Conservation (phyloP, 2,113 vertebrate species). For the Pteronura brasiliensis region DNA sequence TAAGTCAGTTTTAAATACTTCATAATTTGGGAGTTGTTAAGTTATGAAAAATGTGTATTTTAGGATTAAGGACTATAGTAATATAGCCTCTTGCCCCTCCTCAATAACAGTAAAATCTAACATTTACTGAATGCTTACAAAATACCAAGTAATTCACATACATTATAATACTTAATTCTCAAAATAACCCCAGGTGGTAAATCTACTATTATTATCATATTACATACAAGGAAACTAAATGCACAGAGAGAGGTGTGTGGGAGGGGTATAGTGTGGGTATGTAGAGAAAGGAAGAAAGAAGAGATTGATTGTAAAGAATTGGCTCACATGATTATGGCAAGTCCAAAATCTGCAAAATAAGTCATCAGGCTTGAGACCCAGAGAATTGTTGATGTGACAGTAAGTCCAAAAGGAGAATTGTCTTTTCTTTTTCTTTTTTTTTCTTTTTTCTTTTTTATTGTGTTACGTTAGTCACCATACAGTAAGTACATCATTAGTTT, state of each 20-base stretch:
- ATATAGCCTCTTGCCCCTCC: background rate
- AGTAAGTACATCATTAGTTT: no score
- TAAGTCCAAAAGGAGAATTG: background rate
- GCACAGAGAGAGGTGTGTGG: background rate
- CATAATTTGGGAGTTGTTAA: background rate
- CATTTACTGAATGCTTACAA: background rate
- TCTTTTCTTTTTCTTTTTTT: background rate
- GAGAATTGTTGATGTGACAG: background rate
- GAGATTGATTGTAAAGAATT: background rate
- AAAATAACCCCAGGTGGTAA: background rate
- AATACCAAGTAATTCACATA: background rate
- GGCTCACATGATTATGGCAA: background rate
- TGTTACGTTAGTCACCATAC: no score
- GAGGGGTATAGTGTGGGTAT: background rate
- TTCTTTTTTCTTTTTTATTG: no score
- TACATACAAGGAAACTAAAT: background rate
- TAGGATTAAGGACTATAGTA: background rate
- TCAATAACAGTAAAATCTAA: background rate
- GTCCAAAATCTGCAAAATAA: background rate
- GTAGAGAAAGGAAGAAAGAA: background rate
- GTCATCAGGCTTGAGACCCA: background rate
- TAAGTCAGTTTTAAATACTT: background rate
- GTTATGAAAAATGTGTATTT: slow-evolving; percentile 3
- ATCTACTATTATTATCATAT: background rate
- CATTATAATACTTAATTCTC: background rate